Evolutionary conservation across 2,888 invertebrate species (phyloP), one percentile per base, ranked within the genome.

Genomic region (Rotaria sp.): DNA sequence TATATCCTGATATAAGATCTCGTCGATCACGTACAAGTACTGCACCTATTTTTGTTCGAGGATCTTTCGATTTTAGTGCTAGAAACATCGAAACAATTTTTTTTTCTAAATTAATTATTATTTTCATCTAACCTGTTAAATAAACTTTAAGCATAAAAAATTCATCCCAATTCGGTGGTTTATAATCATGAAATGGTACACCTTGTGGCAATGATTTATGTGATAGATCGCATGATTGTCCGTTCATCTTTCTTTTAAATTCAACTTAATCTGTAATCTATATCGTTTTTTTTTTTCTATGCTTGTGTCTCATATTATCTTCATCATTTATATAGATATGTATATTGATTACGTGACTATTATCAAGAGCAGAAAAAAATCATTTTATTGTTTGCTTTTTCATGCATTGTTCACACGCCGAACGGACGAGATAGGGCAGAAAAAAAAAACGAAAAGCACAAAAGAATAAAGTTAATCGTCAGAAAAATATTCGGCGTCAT

Each of bases 101-200:
- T 50, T 3, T 18, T 0, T 18, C 4, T 50, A 50, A 24, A 35
- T n/a, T 11, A 11, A 0, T 67, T 15, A 24, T 24, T 80, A 18
- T 24, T 7, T 80, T 41, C 2, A 24, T 26, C 26, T 3, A 18
- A 80, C 75, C 75, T 45, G 75, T 80, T 80, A 80, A 45, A 80
- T 80, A 80, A 45, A 80, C 75, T 80, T 80, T 80, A 26, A 80
- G 75, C 75, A 80, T 80, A 24, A 80, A 80, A 4, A 80, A 45
- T 26, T 80, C 75, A 80, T 80, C 45, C 75, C 75, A 80, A 45
- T 38, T 45, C 5, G 75, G 75, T 80, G 75, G 75, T 80, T 80
- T 10, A 45, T 80, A 80, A 45, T 80, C 45, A 3, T 80, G 45
- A 15, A 80, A 80, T 41, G 75, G 75, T 2, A 26, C 21, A 45